These are phyloP conservation scores for Nemotelus nigrinus DNA, from an alignment of 2,888 invertebrate species.

Conservation along the genomic window DNA sequence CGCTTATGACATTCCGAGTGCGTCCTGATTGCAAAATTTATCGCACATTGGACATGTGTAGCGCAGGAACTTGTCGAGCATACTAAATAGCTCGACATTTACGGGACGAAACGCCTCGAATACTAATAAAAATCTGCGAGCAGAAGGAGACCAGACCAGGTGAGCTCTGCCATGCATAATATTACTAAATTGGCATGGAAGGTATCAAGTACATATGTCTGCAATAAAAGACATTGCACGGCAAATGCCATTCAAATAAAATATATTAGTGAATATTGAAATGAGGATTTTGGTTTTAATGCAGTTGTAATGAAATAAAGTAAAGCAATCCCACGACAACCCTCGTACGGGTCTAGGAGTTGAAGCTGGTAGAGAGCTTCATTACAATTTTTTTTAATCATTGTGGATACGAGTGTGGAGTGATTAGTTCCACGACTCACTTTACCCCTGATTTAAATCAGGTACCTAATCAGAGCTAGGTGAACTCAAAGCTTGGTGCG, in stretches of 20 bases:
- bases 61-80: constrained; percentile 2
- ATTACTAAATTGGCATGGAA: neutral
- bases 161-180: constrained; percentile 9
- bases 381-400: too few species aligned
- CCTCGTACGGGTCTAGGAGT: too few species aligned
- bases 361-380: too few species aligned
- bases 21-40: constrained; percentile 48
- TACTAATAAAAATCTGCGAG: constrained; percentile 7
- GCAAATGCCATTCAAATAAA: constrained; percentile 38
- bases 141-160: neutral
- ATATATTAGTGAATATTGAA: neutral
- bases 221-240: constrained; percentile 27
- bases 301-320: too few species aligned
- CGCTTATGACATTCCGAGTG: constrained; percentile 48
- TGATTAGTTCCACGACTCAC: too few species aligned
- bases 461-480: too few species aligned
- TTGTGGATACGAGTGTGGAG: too few species aligned
- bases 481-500: too few species aligned
- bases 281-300: too few species aligned
- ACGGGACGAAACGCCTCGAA: constrained; percentile 13
- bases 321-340: too few species aligned
- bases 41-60: constrained; percentile 44
- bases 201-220: neutral
- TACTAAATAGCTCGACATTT: constrained; percentile 19
- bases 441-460: too few species aligned